These are phyloP conservation scores for Sarcophaga rosellei DNA, from an alignment of 2,888 invertebrate genomes.

Conservation along the genomic window DNA sequence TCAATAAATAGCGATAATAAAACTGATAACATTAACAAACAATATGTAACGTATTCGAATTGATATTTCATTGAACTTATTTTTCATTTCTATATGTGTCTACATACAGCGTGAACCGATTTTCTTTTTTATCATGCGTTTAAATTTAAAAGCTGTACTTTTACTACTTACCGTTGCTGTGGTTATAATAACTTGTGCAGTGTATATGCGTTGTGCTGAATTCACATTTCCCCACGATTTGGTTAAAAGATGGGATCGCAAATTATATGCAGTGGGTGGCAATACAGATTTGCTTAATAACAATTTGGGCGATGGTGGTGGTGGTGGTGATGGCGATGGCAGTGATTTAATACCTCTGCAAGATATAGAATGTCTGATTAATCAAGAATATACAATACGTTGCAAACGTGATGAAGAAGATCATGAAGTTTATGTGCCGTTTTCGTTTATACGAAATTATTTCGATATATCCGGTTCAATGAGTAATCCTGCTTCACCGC, in stretches of 20 bases:
- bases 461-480: conserved; percentile 97
- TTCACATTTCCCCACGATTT: conserved; percentile 80
- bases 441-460: conserved; percentile 95
- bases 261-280: conserved; percentile 69
- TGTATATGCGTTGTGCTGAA: conserved; percentile 90
- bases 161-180: conserved; percentile 85
- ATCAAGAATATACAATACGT: conserved; percentile 91
- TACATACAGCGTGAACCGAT: conserved; percentile 77
- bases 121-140: conserved; percentile 86
- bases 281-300: conserved; percentile 64
- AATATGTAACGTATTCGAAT: conserved; percentile 9
- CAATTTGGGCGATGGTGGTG: conserved; percentile 49
- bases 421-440: conserved; percentile 93
- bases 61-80: too few species aligned
- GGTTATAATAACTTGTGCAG: conserved; percentile 85
- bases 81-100: conserved; percentile 12
- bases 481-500: conserved; percentile 69
- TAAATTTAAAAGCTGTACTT: conserved; percentile 89
- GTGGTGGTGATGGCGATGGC: conserved; percentile 18
- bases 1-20: conserved; percentile 18
- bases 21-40: conserved; percentile 37
- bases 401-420: conserved; percentile 89
- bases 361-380: conserved; percentile 93
- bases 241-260: conserved; percentile 76
- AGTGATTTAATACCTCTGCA: conserved; percentile 74